These are phyloP conservation scores for Phocides pigmalion DNA, from an alignment of 1,140 invertebrate genomes.

Conservation along the genomic window DNA sequence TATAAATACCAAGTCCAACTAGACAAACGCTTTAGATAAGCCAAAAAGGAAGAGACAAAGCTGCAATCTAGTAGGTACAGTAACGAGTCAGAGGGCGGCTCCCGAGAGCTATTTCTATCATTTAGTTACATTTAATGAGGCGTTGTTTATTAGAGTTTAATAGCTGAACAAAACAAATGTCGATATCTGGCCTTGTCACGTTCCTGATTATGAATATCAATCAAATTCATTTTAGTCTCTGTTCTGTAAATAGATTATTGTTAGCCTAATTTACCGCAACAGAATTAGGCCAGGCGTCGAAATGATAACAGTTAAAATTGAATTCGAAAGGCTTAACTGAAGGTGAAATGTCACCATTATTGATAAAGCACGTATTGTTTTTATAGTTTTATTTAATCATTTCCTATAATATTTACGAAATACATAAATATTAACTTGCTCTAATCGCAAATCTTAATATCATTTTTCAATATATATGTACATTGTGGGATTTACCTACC, in stretches of 20 bases:
- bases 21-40: constrained; percentile 37
- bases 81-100: constrained; percentile 53
- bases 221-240: constrained; percentile 58
- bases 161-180: constrained; percentile 64
- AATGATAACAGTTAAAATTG: neutral
- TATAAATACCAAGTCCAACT: too few relatives aligned
- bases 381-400: too few relatives aligned
- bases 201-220: constrained; percentile 64
- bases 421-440: too few relatives aligned
- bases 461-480: too few relatives aligned
- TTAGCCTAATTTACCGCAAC: constrained; percentile 49
- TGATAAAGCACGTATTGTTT: too few relatives aligned
- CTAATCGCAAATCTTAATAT: too few relatives aligned
- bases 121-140: constrained; percentile 68
- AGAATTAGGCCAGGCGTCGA: constrained; percentile 51
- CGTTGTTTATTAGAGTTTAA: constrained; percentile 62
- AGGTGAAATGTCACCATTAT: too few relatives aligned
- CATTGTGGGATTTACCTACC: too few relatives aligned
- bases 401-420: too few relatives aligned
- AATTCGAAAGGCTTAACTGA: neutral
- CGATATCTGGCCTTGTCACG: constrained; percentile 68
- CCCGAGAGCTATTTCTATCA: constrained; percentile 63
- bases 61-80: constrained; percentile 44
- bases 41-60: constrained; percentile 45
- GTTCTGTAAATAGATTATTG: constrained; percentile 54